phyloP scores from a whole-genome alignment of 2,888 invertebrate species.

The Dascillus cervinus region DNA sequence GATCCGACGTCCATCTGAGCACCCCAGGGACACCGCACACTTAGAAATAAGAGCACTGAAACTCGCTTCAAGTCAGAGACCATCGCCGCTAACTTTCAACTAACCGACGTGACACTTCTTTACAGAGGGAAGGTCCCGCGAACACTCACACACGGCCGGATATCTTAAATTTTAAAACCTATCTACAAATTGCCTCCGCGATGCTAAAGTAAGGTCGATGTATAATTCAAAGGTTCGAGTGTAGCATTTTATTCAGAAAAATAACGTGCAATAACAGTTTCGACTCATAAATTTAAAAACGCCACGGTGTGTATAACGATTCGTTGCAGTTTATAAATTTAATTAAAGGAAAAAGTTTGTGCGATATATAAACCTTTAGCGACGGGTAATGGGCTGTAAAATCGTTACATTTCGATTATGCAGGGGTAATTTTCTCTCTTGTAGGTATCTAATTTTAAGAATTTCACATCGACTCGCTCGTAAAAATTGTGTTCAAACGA shows the following conservation, averaged over 20 bases:
- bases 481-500: conserved; percentile 19
- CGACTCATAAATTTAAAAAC: conserved; percentile 18
- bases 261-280: conserved; percentile 19
- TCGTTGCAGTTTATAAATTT: conserved; percentile 22
- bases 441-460: conserved; percentile 20
- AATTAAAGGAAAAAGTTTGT: conserved; percentile 26
- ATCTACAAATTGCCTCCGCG: conserved; percentile 32
- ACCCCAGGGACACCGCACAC: conserved; percentile 29
- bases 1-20: conserved; percentile 33
- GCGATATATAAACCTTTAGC: conserved; percentile 21
- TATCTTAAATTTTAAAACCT: conserved; percentile 37
- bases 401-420: conserved; percentile 30
- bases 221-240: conserved; percentile 27
- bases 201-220: conserved; percentile 22
- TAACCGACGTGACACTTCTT: conserved; percentile 35
- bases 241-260: conserved; percentile 21
- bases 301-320: conserved; percentile 12
- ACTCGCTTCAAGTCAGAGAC: conserved; percentile 23
- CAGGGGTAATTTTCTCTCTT: conserved; percentile 20
- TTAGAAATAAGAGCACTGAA: conserved; percentile 21
- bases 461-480: conserved; percentile 17
- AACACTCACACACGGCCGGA: conserved; percentile 25
- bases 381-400: conserved; percentile 30
- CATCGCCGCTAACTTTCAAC: conserved; percentile 23
- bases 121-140: conserved; percentile 21